Evolutionary conservation across 2,888 invertebrate species (phyloP).

Genomic region (Conomelus anceps): DNA sequence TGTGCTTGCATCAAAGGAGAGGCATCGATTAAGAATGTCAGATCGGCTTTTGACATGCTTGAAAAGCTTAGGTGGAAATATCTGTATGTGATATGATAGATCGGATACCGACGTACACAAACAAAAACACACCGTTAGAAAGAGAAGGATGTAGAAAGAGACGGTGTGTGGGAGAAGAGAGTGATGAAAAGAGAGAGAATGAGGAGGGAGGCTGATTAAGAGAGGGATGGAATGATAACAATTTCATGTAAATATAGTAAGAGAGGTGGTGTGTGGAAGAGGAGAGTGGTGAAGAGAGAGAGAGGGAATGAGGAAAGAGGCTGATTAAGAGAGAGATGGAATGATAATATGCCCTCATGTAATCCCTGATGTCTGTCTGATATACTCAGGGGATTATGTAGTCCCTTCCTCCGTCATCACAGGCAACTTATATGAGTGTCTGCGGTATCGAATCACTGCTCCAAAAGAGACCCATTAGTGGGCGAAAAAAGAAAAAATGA

Average conservation of each 20-base stretch:
- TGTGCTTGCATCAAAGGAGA: no score
- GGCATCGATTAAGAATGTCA: background rate
- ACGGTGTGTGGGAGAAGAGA: background rate
- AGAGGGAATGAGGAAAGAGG: background rate
- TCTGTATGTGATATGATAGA: background rate
- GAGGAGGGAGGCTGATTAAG: background rate
- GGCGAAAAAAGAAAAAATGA: background rate
- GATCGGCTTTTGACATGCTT: background rate
- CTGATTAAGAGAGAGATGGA: no score
- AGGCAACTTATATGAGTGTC: no score
- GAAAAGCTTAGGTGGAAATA: background rate
- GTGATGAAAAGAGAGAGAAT: background rate
- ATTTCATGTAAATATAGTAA: no score
- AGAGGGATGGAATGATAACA: no score
- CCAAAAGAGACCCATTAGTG: no score
- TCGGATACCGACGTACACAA: background rate
- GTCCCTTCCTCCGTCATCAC: no score
- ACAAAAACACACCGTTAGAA: background rate
- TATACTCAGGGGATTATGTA: no score
- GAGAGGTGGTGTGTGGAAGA: no score
- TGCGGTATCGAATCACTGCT: no score
- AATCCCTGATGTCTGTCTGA: background rate
- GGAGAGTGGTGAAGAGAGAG: background rate
- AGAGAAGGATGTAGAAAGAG: no score
- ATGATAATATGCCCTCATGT: background rate